Conservation (phyloP, 2,113 vertebrate genomes). For the Puffinus mauretanicus region DNA sequence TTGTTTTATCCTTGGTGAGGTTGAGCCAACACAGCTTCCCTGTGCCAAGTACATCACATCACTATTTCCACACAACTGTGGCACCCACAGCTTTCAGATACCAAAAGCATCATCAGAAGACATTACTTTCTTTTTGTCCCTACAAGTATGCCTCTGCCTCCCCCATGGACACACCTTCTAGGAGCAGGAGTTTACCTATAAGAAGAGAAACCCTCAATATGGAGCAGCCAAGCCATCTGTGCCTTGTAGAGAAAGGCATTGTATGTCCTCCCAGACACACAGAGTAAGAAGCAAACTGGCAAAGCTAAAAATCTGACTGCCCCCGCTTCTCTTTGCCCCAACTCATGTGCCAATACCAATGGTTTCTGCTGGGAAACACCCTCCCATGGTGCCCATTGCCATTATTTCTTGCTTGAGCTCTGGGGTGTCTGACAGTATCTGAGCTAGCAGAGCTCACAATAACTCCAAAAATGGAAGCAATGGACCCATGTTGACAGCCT, state of each 20-base stretch:
- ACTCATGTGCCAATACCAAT: fast-evolving
- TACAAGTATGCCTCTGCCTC: neutral
- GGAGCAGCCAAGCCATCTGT: neutral
- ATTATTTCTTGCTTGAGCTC: neutral
- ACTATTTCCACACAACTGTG: neutral
- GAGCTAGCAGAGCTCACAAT: neutral
- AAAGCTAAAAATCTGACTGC: neutral
- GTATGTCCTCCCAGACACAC: neutral
- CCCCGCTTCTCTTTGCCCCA: neutral
- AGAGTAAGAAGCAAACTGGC: neutral
- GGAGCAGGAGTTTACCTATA: neutral
- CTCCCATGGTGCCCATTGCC: neutral
- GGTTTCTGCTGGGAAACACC: neutral
- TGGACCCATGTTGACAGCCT: neutral
- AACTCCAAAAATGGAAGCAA: neutral
- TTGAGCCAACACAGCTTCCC: neutral
- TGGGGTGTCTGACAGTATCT: neutral
- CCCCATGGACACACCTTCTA: neutral
- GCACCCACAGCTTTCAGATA: neutral
- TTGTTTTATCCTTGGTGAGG: neutral
- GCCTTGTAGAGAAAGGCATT: neutral
- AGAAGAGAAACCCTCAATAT: neutral
- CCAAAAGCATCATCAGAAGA: neutral
- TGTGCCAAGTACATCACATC: neutral
- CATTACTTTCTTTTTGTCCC: neutral